Conservation (phyloP, 1,140 invertebrate genomes). For the Homalodisca vitripennis region DNA sequence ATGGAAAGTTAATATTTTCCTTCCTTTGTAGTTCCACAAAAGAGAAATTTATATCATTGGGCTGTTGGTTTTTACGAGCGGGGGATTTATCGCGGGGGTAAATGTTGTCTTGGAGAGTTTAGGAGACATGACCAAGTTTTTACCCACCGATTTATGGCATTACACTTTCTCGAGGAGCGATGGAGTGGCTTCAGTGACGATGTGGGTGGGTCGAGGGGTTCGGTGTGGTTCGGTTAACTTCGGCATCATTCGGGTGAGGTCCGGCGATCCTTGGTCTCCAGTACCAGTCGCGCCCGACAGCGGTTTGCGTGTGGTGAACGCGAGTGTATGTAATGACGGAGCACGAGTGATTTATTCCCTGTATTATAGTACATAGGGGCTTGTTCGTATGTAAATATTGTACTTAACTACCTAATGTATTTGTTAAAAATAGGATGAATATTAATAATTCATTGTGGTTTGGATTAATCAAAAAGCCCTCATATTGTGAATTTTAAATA, state of each 20-base stretch:
- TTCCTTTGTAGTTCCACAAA: background rate
- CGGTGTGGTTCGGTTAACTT: background rate
- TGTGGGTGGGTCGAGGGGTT: background rate
- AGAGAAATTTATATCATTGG: slow-evolving; percentile 15
- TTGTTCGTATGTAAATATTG: no score
- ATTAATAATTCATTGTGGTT: no score
- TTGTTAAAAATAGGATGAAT: no score
- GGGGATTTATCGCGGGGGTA: slow-evolving; percentile 15
- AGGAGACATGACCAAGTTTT: slow-evolving; percentile 17
- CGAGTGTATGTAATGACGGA: no score
- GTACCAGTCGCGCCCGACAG: slow-evolving; percentile 5
- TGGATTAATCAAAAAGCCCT: no score
- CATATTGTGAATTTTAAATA: no score
- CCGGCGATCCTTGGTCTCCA: background rate
- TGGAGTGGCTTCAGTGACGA: no score
- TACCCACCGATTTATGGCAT: slow-evolving; percentile 8
- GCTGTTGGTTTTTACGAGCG: background rate
- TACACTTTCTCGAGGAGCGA: slow-evolving; percentile 7
- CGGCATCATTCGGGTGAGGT: background rate
- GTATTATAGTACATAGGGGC: no score
- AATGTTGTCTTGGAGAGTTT: slow-evolving; percentile 15
- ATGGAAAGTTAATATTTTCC: slow-evolving; percentile 13
- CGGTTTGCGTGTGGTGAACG: no score
- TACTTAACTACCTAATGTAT: no score
- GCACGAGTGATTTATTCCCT: no score